Evolutionary conservation across 1,140 invertebrate genomes (phyloP), one percentile per base, ranked within the genome.

Genomic region (Drosophila sucinea): DNA sequence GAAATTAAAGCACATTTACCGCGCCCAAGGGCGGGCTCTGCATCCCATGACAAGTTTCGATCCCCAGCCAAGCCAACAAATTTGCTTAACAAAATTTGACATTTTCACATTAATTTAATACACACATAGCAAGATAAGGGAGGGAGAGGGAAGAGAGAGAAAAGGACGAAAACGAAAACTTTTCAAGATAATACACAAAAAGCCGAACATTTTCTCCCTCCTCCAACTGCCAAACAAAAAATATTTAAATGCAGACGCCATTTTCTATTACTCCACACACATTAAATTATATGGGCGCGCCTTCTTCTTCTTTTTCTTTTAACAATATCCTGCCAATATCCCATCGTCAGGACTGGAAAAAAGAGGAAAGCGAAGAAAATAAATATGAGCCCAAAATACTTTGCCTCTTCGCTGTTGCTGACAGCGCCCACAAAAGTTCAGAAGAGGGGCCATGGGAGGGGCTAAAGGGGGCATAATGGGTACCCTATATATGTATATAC

Each of bases 241-340:
- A 73, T 87, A 86, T 86, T 86, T 87, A 89, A 87, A 83, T 83
- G 83, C 79, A 87, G 83, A 86, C 83, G 83, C 83, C 83, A 86
- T 86, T 86, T 77, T 86, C 83, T 86, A 86, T 86, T 86, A 82
- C 69, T 79, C 75, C 79, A 41, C 82, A 41, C 82, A 86, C 82
- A 87, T 86, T 86, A 86, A 86, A 86, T 87, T 86, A 87, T 74
- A 86, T 57, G 83, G 40, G 73, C 81, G 78, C 82, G 78, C 82
- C 74, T 70, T 75, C 60, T 54, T 60, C 40, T 84, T 51, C 66
- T 27, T 27, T 7, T 51, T 51, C 44, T 51, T 2, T 27, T 1
- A 73, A 77, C 63, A 70, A 73, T 77, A 77, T 77, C 63, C 76
- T 70, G 71, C 61, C 82, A 73, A 70, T 77, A 83, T 64, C 62